These are phyloP conservation scores for Hemiprocne comata DNA, from an alignment of 2,113 vertebrate species.

Conservation along the genomic window DNA sequence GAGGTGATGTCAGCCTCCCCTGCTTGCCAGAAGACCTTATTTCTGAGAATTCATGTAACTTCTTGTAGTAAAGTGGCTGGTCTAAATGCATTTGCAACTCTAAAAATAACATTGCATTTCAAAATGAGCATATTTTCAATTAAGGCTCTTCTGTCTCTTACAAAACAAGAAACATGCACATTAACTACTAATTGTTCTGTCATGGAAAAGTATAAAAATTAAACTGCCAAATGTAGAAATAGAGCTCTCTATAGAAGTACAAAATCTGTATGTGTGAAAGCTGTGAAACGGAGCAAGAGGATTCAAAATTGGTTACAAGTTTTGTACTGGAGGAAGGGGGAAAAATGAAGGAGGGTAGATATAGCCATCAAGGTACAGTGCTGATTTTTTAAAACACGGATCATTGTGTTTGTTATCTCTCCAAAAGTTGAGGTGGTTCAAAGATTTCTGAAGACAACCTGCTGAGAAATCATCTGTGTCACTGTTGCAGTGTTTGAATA, in stretches of 20 bases:
- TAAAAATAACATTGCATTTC: conserved; percentile 40
- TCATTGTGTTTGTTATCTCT: not conserved
- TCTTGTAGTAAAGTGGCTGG: not conserved
- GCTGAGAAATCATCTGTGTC: not conserved
- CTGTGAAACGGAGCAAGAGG: not conserved
- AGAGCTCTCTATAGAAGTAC: not conserved
- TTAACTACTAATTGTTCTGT: not conserved
- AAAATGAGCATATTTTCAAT: conserved; percentile 52
- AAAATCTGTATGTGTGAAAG: not conserved
- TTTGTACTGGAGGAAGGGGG: not conserved
- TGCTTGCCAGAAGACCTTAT: not conserved
- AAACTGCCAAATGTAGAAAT: not conserved
- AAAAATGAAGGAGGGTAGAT: not conserved
- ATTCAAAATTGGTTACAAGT: not conserved
- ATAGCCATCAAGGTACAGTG: not conserved
- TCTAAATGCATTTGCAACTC: conserved; percentile 7
- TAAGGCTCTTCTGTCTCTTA: not conserved
- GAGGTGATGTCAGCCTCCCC: not conserved
- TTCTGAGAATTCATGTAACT: not conserved
- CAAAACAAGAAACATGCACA: not conserved
- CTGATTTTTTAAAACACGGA: not conserved
- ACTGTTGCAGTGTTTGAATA: not conserved
- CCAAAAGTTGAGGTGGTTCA: not conserved
- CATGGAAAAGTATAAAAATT: not conserved
- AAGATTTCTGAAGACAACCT: not conserved